These are phyloP conservation scores for Tachycineta bicolor DNA, from an alignment of 2,113 vertebrate genomes.

Conservation along the genomic window DNA sequence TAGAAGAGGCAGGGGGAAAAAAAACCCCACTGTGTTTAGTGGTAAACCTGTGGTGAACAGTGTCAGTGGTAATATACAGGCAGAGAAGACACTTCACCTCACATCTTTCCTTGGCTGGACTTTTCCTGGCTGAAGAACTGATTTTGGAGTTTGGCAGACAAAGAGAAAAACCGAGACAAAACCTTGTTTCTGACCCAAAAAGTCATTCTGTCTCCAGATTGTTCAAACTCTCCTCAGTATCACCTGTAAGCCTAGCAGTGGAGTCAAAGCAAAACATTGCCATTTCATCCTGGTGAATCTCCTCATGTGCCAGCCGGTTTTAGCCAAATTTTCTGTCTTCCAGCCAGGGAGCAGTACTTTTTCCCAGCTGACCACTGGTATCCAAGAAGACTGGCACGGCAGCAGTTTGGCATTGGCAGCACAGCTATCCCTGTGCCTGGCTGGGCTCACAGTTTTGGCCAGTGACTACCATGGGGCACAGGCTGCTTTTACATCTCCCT, in stretches of 20 bases:
- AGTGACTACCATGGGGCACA: background rate
- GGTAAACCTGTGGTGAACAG: background rate
- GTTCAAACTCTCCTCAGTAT: background rate
- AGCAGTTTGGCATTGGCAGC: background rate
- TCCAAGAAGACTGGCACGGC: background rate
- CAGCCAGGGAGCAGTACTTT: background rate
- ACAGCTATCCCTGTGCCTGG: background rate
- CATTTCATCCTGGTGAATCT: background rate
- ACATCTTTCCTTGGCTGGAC: background rate
- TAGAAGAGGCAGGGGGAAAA: background rate
- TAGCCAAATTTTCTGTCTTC: background rate
- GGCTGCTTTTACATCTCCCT: background rate
- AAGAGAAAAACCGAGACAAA: background rate
- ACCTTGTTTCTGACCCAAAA: background rate
- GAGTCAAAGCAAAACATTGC: background rate
- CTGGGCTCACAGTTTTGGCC: background rate
- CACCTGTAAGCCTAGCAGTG: background rate
- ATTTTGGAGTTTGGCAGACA: background rate
- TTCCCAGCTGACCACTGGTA: background rate
- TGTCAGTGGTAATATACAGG: background rate
- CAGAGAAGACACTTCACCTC: background rate
- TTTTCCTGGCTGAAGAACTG: background rate
- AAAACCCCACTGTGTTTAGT: background rate
- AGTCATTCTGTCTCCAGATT: background rate
- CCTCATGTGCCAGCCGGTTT: background rate